Percentiles rank a stretch among this genome's conserved stretches.
These are phyloP conservation scores for Erebia epiphron DNA, from an alignment of 2,888 invertebrate species.

Conservation along the genomic window DNA sequence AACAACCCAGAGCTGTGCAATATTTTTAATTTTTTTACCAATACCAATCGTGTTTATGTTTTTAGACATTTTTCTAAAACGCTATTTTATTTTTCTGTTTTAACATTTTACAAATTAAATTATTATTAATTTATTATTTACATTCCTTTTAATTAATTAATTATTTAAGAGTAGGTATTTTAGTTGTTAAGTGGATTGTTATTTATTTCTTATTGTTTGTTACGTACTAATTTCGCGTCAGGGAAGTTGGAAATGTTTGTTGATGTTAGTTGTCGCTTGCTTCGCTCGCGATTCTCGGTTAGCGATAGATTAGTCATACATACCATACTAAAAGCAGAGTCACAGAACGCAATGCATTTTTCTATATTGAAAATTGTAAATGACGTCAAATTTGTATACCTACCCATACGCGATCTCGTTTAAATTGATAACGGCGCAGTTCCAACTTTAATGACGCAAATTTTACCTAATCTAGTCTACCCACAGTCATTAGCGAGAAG, in stretches of 20 bases:
- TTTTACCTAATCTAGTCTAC: slow-evolving; percentile 45
- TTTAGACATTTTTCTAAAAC: slow-evolving; percentile 7
- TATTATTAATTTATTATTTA: slow-evolving; percentile 36
- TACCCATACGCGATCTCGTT: background rate
- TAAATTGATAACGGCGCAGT: background rate
- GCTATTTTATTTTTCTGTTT: slow-evolving; percentile 25
- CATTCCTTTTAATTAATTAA: slow-evolving; percentile 49
- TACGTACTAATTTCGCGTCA: slow-evolving; percentile 16
- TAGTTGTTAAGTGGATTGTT: slow-evolving; percentile 43
- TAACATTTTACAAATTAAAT: slow-evolving; percentile 28
- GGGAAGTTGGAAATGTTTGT: slow-evolving; percentile 10
- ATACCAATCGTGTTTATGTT: slow-evolving; percentile 33
- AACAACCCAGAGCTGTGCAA: slow-evolving; percentile 39
- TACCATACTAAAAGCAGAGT: too few relatives aligned
- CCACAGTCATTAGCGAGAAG: slow-evolving; percentile 42
- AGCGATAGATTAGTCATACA: too few relatives aligned
- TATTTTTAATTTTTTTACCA: slow-evolving; percentile 35
- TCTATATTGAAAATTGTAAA: too few relatives aligned
- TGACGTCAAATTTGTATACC: too few relatives aligned
- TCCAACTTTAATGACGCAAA: slow-evolving; percentile 14
- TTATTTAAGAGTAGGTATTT: slow-evolving; percentile 34
- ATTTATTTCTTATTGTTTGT: slow-evolving; percentile 47
- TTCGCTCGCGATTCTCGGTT: too few relatives aligned
- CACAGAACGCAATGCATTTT: too few relatives aligned
- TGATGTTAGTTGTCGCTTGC: too few relatives aligned